Conservation (phyloP, 2,888 invertebrate genomes). For the Drosophila neutralis region DNA sequence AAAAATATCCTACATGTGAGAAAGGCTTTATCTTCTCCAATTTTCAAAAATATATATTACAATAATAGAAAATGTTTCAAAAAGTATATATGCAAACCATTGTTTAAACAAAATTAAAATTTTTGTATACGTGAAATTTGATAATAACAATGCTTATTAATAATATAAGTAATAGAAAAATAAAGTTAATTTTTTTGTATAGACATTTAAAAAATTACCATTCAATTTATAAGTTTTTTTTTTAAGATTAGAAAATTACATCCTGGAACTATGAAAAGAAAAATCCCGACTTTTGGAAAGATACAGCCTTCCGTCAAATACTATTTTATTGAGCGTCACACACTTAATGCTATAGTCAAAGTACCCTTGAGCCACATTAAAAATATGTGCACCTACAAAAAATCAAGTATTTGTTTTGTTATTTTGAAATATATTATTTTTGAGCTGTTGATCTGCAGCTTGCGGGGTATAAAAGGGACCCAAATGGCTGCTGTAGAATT, state of each 20-base stretch:
- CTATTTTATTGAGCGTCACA: background rate
- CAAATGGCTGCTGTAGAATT: constrained; percentile 6
- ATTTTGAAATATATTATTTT: constrained; percentile 15
- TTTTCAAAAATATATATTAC: no score
- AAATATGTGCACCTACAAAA: background rate
- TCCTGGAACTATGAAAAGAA: background rate
- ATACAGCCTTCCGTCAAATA: no score
- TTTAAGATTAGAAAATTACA: no score
- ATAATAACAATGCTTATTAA: background rate
- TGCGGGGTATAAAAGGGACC: constrained; percentile 48
- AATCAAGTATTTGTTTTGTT: constrained; percentile 6
- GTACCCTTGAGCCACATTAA: background rate
- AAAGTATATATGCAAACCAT: no score
- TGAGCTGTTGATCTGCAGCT: background rate
- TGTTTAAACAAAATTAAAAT: no score
- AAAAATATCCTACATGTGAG: no score
- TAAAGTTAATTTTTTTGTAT: no score
- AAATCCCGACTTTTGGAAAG: background rate
- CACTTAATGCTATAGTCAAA: background rate
- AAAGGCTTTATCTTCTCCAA: no score
- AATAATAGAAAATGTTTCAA: no score
- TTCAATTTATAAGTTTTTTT: no score
- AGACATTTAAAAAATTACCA: no score
- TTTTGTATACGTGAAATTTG: no score
- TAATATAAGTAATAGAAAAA: background rate